Base-by-base conservation (phyloP, 2,797 vertebrate species). In the Argyrosomus regius region DNA sequence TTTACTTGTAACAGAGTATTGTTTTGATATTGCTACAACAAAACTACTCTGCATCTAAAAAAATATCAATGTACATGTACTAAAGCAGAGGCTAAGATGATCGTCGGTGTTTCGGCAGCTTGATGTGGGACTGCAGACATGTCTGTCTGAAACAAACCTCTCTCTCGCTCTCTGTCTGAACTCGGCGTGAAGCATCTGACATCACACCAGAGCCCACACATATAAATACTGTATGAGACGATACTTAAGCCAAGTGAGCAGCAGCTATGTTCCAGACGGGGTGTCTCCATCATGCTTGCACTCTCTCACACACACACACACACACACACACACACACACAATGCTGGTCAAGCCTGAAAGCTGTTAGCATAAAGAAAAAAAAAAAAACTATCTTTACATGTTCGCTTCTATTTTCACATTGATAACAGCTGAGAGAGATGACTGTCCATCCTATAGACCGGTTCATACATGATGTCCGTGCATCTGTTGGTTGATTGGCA, bases 201-300 rank as follows among this genome's bases (percentile, higher is more conserved):
- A 84, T 87, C 86, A 86, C 87, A 86, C 87, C 80, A 62, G 39
- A 48, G 81, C 86, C 89, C 87, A 84, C 90, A 84, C 84, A 68
- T 54, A 81, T 83, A 77, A 87, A 85, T 82, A 84, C 81, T 83
- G 87, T 53, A 88, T 75, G 82, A 89, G 26, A 78, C 59, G 7
- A 53, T 63, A 53, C 67, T 85, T 49, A 66, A 67, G 86, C 86
- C 88, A 91, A 92, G 53, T 89, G 90, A 91, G 91, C 88, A 92
- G 87, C 89, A 89, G 90, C 86, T 76, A 82, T 79, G 72, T 71
- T 80, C 81, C 86, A 91, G 89, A 91, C 70, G 56, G 67, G 54
- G 60, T 72, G 80, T 87, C 82, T 87, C 63, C 62, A 78, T 86
- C 82, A 71, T 71, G 73, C 78, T 49, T 65, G n/a, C n/a, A n/a